phyloP scores from a whole-genome alignment of 2,113 vertebrate species.

The Corvus moneduloides region DNA sequence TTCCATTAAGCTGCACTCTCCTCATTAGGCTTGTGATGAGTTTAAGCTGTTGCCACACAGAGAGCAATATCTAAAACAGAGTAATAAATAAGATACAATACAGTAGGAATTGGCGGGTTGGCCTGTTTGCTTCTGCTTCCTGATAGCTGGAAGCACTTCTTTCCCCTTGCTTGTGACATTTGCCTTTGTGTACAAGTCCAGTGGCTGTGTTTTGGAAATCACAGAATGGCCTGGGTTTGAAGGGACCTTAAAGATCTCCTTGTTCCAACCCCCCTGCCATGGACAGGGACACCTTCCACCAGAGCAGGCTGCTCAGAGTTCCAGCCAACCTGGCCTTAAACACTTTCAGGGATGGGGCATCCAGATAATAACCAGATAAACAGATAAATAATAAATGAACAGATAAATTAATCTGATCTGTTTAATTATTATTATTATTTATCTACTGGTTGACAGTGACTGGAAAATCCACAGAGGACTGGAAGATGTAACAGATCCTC shows the following conservation, averaged over 20 bases:
- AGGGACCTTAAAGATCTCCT: neutral
- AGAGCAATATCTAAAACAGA: neutral
- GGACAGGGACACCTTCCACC: neutral
- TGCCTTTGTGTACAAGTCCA: neutral
- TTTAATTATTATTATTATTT: neutral
- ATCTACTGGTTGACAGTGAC: neutral
- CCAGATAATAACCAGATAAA: neutral
- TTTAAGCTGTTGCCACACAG: neutral
- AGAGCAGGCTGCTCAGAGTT: neutral
- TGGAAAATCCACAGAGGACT: neutral
- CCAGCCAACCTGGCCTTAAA: neutral
- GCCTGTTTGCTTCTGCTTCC: neutral
- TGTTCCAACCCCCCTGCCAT: no score
- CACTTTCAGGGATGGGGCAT: neutral
- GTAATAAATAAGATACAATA: neutral
- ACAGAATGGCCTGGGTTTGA: neutral
- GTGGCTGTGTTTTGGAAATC: neutral
- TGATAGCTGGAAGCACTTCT: neutral
- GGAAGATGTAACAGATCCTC: neutral
- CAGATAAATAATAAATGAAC: neutral
- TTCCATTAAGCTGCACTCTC: neutral
- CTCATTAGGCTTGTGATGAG: neutral
- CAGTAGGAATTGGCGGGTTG: rapidly evolving
- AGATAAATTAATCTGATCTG: neutral
- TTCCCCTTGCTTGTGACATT: neutral